phyloP scores from a whole-genome alignment of 2,113 vertebrate genomes.

The Myotis lucifugus region DNA sequence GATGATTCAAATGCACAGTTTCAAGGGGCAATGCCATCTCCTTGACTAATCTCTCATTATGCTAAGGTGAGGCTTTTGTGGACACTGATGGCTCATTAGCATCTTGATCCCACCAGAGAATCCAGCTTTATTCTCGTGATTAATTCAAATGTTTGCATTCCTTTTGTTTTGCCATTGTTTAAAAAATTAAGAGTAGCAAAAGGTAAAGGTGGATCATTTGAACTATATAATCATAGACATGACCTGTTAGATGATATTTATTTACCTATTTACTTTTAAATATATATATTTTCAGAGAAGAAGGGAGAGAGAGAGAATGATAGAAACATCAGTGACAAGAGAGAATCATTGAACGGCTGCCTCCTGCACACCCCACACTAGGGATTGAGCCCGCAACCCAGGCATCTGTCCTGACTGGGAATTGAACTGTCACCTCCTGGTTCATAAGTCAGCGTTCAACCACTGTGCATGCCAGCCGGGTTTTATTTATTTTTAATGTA shows the following conservation, averaged over 20 bases:
- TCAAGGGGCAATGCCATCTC: conserved; percentile 60
- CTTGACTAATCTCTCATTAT: conserved; percentile 72
- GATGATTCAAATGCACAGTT: conserved; percentile 59
- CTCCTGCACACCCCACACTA: too few species aligned
- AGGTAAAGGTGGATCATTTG: neutral
- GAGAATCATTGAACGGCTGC: too few species aligned
- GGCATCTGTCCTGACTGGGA: too few species aligned
- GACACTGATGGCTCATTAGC: conserved; percentile 64
- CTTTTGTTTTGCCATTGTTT: conserved; percentile 11
- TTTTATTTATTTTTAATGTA: neutral
- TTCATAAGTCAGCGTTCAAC: too few species aligned
- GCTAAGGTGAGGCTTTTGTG: conserved; percentile 66
- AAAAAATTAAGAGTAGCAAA: conserved; percentile 43
- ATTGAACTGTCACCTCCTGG: too few species aligned
- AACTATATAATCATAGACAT: neutral
- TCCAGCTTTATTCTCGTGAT: conserved; percentile 36
- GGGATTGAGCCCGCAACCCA: too few species aligned
- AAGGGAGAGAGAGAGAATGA: too few species aligned
- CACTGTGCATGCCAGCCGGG: too few species aligned
- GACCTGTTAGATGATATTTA: neutral
- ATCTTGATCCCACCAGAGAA: conserved; percentile 32
- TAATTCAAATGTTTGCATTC: neutral
- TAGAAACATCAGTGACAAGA: too few species aligned
- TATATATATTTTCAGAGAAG: too few species aligned
- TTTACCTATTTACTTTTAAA: neutral